These are phyloP conservation scores for Streptopelia turtur DNA, from an alignment of 2,797 vertebrate genomes.

Conservation along the genomic window DNA sequence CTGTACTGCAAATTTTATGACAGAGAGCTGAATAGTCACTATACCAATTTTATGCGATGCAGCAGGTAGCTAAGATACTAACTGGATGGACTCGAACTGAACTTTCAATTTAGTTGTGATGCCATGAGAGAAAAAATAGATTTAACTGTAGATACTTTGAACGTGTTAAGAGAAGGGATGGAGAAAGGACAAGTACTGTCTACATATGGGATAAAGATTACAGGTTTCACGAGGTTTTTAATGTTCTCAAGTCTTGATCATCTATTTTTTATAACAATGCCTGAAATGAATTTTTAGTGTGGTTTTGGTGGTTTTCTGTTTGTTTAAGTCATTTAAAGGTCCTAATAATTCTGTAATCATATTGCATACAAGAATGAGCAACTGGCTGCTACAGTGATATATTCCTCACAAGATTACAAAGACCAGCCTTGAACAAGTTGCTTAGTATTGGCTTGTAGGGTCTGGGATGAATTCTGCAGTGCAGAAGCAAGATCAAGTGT, in stretches of 20 bases:
- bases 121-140: neutral
- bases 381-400: neutral
- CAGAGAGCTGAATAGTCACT: neutral
- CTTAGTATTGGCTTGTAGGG: neutral
- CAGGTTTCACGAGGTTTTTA: neutral
- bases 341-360: neutral
- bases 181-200: neutral
- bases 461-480: neutral
- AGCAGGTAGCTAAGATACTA: neutral
- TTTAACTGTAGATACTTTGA: neutral
- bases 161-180: neutral
- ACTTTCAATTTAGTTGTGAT: neutral
- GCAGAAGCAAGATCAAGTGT: neutral
- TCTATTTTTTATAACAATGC: neutral
- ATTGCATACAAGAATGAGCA: neutral
- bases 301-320: neutral
- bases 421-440: neutral
- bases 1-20: neutral
- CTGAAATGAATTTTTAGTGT: neutral
- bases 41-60: neutral
- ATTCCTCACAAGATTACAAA: neutral
- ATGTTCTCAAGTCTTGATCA: neutral
- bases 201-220: neutral
- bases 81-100: neutral
- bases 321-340: neutral